Percentiles rank a stretch among this genome's conserved stretches.
Conservation (phyloP, 2,797 vertebrate genomes). For the Prionace glauca region DNA sequence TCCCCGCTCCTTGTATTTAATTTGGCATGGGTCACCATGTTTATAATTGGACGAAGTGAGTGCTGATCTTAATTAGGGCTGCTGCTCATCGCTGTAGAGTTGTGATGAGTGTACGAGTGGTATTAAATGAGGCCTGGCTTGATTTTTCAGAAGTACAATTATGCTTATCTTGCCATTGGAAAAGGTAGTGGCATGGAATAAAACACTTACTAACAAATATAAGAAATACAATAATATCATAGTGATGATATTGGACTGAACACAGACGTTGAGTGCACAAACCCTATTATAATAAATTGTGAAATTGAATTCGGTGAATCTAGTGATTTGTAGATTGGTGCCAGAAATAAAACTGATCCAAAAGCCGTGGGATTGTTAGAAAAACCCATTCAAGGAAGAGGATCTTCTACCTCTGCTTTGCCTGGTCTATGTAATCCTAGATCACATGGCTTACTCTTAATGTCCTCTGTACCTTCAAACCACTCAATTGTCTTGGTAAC, state of each 20-base stretch:
- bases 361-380: neutral
- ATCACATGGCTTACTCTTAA: neutral
- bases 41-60: neutral
- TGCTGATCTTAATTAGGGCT: neutral
- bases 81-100: neutral
- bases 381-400: neutral
- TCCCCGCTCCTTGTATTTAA: too few species aligned
- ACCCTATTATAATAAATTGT: neutral
- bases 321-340: neutral
- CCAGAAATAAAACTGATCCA: neutral
- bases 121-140: neutral
- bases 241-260: neutral
- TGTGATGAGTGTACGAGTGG: neutral
- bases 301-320: neutral
- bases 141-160: neutral
- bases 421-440: neutral
- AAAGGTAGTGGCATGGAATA: neutral
- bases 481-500: neutral
- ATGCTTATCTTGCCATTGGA: neutral
- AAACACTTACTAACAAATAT: neutral
- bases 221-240: neutral
- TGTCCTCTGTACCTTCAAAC: neutral
- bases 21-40: neutral
- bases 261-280: neutral
- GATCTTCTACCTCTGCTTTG: neutral